Base-by-base conservation (phyloP, 37 sponge, comb jelly and placozoan genomes). In the Dysidea cf. avara region DNA sequence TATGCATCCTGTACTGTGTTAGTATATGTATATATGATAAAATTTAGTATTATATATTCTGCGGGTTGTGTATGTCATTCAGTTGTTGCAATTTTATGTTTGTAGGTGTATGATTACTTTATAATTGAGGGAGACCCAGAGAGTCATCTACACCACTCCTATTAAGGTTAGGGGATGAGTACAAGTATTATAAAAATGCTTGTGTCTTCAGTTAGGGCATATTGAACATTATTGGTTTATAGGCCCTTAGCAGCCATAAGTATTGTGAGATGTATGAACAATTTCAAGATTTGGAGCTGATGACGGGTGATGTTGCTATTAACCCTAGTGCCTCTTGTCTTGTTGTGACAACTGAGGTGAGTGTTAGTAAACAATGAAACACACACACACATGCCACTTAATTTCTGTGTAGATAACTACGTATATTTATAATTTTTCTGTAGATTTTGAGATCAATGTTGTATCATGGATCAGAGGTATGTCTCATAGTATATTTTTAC, bases 231-330 rank as follows among this genome's bases (percentile, higher is more conserved):
- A 20, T 33, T 4, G 7, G 35, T 40, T 3, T 50, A 2, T 64
- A 93, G 92, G 96, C 96, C 18, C 75, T 96, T 38, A 96, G 96
- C 68, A 96, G 91, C 68, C 96, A 96, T 83, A 96, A 96, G 77
- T 96, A 91, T 40, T 80, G 96, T 34, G 91, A 97, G 61, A 75
- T 97, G 82, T 77, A 81, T 29, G 97, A 97, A 29, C 84, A 84
- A 75, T 93, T 97, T 49, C 71, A 78, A 51, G 97, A 97, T 58
- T 94, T 97, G n/a, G 97, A 94, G 25, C 81, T 97, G 51, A 97
- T 97, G 97, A 97, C 97, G 22, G 97, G 97, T 52, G 97, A 97
- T 76, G 91, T n/a, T n/a, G n/a, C n/a, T n/a, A n/a, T n/a, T n/a
- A n/a, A n/a, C n/a, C n/a, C n/a, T n/a, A n/a, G n/a, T n/a, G n/a